A percentile compares a stretch with the other conserved stretches of the same genome.
Evolutionary conservation across 2,888 invertebrate genomes (phyloP).

Genomic region (Eretmocerus hayati): DNA sequence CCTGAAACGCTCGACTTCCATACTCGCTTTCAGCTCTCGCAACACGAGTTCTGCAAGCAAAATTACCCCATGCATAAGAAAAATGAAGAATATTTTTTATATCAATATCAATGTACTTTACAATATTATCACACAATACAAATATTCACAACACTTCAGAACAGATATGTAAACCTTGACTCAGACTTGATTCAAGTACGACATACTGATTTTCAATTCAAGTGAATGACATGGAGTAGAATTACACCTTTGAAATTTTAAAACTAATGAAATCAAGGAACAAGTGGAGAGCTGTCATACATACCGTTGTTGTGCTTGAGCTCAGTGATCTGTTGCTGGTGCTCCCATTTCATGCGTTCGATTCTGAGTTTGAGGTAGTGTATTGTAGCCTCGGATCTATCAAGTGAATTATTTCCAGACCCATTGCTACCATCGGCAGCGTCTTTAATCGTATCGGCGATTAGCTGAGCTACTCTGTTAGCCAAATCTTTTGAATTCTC

Average conservation of each 20-base stretch:
- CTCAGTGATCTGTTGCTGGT: slow-evolving; percentile 67
- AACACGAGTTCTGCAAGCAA: slow-evolving; percentile 56
- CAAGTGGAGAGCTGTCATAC: too few species aligned
- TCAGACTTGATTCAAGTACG: too few species aligned
- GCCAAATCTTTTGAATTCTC: slow-evolving; percentile 36
- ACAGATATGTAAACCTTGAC: too few species aligned
- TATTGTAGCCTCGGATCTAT: slow-evolving; percentile 54
- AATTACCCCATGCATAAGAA: too few species aligned
- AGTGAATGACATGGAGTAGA: too few species aligned
- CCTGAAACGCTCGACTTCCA: slow-evolving; percentile 65
- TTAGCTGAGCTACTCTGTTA: slow-evolving; percentile 37
- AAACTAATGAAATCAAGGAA: too few species aligned
- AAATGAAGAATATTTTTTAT: too few species aligned
- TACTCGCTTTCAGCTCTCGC: slow-evolving; percentile 61
- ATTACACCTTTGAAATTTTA: too few species aligned
- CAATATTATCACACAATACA: too few species aligned
- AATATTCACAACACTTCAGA: too few species aligned
- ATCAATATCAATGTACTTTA: too few species aligned
- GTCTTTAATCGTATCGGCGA: slow-evolving; percentile 38
- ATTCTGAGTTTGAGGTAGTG: slow-evolving; percentile 60
- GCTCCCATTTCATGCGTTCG: slow-evolving; percentile 64
- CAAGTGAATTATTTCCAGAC: slow-evolving; percentile 24
- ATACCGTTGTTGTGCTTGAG: slow-evolving; percentile 65
- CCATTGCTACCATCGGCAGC: slow-evolving; percentile 23
- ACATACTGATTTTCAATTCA: too few species aligned